Conservation (phyloP, 2,888 invertebrate genomes). For the Himalopsyche japonica region DNA sequence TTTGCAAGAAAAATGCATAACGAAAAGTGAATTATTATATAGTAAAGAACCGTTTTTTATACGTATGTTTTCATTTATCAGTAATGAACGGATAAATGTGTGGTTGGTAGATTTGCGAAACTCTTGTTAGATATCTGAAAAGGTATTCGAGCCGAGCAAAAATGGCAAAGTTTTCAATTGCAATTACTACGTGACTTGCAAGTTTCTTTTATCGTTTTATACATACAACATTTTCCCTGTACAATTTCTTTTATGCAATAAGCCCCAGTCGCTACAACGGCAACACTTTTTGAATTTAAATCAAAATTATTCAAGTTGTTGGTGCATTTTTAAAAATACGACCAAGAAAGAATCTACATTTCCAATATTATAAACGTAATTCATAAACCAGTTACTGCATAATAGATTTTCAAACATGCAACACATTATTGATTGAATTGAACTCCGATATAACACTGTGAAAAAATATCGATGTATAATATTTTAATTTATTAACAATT, state of each 20-base stretch:
- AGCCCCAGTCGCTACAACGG: not conserved
- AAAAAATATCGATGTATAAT: too few relatives aligned
- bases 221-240: not conserved
- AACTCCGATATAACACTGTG: too few relatives aligned
- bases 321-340: not conserved
- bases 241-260: not conserved
- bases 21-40: too few relatives aligned
- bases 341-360: not conserved
- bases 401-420: too few relatives aligned
- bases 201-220: constrained; percentile 3
- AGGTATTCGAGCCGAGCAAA: not conserved
- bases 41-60: too few relatives aligned
- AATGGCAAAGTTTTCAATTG: constrained; percentile 36
- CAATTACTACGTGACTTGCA: constrained; percentile 37
- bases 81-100: not conserved
- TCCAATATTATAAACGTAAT: not conserved
- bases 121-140: constrained; percentile 14
- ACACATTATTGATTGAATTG: too few relatives aligned
- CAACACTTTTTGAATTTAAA: not conserved
- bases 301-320: not conserved
- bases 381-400: too few relatives aligned
- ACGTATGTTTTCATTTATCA: not conserved
- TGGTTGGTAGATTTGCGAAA: not conserved
- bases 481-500: too few relatives aligned
- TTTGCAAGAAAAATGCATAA: too few relatives aligned